These are phyloP conservation scores for Meteorus sp. DNA, from an alignment of 1,140 invertebrate species.

Conservation along the genomic window DNA sequence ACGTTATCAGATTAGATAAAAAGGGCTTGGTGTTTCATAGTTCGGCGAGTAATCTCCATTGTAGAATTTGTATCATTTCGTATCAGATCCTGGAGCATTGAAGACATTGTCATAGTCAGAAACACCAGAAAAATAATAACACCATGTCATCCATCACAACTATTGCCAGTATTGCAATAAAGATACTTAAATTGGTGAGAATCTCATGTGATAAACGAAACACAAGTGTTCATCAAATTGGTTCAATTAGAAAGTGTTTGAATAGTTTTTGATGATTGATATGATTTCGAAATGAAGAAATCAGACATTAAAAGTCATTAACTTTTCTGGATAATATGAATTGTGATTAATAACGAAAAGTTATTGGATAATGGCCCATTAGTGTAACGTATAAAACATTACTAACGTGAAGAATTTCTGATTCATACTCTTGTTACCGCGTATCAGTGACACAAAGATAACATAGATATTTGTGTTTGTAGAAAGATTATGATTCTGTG, in stretches of 20 bases:
- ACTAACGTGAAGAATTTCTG: conserved; percentile 21
- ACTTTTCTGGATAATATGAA: background rate
- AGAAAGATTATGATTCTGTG: conserved; percentile 27
- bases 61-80: no score
- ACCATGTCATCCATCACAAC: conserved; percentile 76
- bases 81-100: no score
- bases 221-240: background rate
- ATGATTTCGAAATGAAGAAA: background rate
- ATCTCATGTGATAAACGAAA: conserved; percentile 3
- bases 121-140: conserved; percentile 21
- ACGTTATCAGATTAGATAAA: conserved; percentile 57
- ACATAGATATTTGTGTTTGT: conserved; percentile 28
- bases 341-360: background rate
- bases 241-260: no score
- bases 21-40: conserved; percentile 44
- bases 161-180: conserved; percentile 75
- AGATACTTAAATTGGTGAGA: conserved; percentile 78
- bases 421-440: conserved; percentile 26
- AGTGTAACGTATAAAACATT: background rate
- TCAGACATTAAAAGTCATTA: no score
- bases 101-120: background rate
- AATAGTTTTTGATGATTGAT: background rate
- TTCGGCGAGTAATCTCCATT: conserved; percentile 34
- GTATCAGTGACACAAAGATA: conserved; percentile 33
- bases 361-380: background rate